phyloP scores from a whole-genome alignment of 1,140 invertebrate genomes.

The Agraylea sexmaculata region DNA sequence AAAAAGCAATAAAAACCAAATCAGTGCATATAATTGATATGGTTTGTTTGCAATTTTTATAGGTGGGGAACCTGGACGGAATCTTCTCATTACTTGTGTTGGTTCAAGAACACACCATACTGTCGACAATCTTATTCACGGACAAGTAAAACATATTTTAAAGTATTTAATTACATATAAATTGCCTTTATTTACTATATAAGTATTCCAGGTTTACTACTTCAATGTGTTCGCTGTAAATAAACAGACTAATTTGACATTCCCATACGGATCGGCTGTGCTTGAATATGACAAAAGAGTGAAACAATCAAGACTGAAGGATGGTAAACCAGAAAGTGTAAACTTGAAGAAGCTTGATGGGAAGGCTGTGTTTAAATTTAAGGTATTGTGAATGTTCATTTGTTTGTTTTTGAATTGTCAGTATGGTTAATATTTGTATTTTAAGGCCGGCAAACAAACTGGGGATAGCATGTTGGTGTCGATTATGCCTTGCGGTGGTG shows the following conservation, averaged over 20 bases:
- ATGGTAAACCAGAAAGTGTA: constrained; percentile 26
- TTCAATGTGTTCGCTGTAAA: constrained; percentile 36
- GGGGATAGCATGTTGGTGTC: constrained; percentile 27
- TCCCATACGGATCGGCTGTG: constrained; percentile 27
- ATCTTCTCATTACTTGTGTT: constrained; percentile 41
- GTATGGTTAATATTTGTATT: constrained; percentile 11
- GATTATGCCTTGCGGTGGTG: constrained; percentile 35
- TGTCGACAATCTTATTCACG: constrained; percentile 40
- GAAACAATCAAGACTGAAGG: constrained; percentile 26
- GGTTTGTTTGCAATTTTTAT: no score
- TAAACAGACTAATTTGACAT: constrained; percentile 31
- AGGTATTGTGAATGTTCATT: constrained; percentile 22
- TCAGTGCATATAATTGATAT: no score
- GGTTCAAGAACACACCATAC: constrained; percentile 42
- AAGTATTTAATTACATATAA: background rate
- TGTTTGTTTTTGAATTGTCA: constrained; percentile 3
- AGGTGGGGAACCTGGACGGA: no score
- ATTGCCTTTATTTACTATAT: background rate
- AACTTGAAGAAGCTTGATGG: constrained; percentile 29
- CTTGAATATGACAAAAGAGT: constrained; percentile 25
- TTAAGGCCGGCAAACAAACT: constrained; percentile 21
- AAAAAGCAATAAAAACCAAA: no score
- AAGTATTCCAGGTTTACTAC: constrained; percentile 26
- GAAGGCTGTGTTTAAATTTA: constrained; percentile 29
- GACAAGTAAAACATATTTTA: constrained; percentile 25